Evolutionary conservation across 1,140 invertebrate species (phyloP), one percentile per base, ranked within the genome.

Genomic region (Drosophila teissieri): DNA sequence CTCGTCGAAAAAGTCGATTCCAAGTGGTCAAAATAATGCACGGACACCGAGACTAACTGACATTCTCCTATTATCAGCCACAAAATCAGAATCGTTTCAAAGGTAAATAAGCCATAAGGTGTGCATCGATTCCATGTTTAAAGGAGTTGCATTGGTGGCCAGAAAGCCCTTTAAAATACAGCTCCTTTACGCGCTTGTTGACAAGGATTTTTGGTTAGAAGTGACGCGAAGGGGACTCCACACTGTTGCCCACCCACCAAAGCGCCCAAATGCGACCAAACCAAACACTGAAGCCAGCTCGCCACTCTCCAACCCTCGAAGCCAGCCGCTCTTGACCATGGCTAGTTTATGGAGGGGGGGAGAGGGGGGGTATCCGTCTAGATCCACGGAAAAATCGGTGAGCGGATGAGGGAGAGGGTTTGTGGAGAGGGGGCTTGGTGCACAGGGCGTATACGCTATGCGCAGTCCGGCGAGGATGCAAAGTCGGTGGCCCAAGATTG

Each of bases 1-100:
- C 49, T 55, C 68, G 77, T 73, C 67, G 63, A 85, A 73, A 80
- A 85, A 65, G 63, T 75, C 67, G 76, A 83, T 56, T 67, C 68
- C 40, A 48, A 79, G 61, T 60, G 64, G 45, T 48, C 46, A 58
- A 60, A 62, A 77, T 72, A 34, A 55, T 78, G 61, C 36, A 10
- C 5, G 3, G 12, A 48, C 46, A 27, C 24, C 12, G 3, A 31
- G 24, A 24, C 22, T 14, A 46, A 10, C 22, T 2, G 7, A 3
- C 7, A 24, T 8, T 3, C 31, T 10, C 2, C 31, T 31, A 8
- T 10, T 31, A 10, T 31, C 31, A 31, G 31, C 7, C 31, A 31
- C 31, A 31, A 31, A 31, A 31, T 31, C 31, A 10, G 8, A 10
- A 31, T 3, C 31, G 7, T 0, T 10, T 10, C 10, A 31, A 8